Conservation (phyloP, 2,113 vertebrate genomes). For the Oncorhynchus mykiss region DNA sequence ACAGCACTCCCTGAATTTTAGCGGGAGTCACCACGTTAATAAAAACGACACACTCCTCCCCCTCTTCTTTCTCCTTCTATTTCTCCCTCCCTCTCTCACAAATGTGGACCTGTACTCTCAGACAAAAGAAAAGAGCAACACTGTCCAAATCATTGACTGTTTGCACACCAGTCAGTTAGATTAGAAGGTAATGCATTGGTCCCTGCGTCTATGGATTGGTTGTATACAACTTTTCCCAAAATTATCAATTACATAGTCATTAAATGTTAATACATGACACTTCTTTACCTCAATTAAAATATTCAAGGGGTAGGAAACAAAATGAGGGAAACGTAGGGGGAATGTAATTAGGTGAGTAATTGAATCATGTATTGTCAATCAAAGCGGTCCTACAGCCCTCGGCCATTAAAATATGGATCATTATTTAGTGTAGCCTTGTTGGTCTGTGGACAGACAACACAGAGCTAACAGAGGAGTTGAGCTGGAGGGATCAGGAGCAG, state of each 20-base stretch:
- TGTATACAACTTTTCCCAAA: background rate
- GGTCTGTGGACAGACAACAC: background rate
- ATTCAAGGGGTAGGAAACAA: too few species aligned
- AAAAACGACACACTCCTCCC: constrained; percentile 61
- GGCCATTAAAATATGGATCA: too few species aligned
- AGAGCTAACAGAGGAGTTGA: background rate
- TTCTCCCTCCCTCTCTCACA: constrained; percentile 6
- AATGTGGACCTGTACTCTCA: constrained; percentile 22
- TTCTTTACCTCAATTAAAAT: too few species aligned
- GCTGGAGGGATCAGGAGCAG: background rate
- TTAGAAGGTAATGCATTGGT: too few species aligned
- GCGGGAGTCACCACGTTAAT: constrained; percentile 70
- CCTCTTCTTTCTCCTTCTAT: background rate
- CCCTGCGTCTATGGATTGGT: background rate
- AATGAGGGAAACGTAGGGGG: too few species aligned
- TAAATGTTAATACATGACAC: too few species aligned
- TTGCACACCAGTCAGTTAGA: too few species aligned
- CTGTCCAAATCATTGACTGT: background rate
- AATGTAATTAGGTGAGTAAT: too few species aligned
- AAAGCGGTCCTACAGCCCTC: too few species aligned
- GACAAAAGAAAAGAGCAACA: constrained; percentile 42
- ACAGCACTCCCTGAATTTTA: constrained; percentile 76
- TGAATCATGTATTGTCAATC: too few species aligned
- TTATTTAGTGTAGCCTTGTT: too few species aligned
- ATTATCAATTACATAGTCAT: too few species aligned